Percentiles rank a stretch among this genome's conserved stretches.
These are phyloP conservation scores for Petrocephalus schoutedeni DNA, from an alignment of 2,797 vertebrate species.

Conservation along the genomic window DNA sequence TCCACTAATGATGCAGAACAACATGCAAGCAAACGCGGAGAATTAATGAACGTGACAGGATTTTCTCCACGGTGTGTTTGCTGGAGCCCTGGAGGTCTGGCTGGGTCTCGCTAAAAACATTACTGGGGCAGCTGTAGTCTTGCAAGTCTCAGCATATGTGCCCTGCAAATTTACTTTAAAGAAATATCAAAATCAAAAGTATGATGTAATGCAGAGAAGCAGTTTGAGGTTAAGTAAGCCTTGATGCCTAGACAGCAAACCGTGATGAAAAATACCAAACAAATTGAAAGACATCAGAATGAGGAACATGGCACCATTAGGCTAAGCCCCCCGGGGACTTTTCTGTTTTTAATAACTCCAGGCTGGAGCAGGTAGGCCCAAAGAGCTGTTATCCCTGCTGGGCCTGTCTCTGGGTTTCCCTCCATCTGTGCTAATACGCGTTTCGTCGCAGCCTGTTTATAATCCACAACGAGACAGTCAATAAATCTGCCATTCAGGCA, in stretches of 20 bases:
- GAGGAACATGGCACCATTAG: not conserved
- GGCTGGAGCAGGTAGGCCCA: not conserved
- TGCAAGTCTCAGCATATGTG: not conserved
- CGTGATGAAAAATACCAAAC: not conserved
- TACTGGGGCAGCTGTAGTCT: not conserved
- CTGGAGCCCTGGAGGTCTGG: not conserved
- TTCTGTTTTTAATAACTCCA: not conserved
- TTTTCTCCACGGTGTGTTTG: not conserved
- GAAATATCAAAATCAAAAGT: not conserved
- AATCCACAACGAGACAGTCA: constrained; percentile 18
- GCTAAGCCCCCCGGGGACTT: not conserved
- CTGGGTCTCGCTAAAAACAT: not conserved
- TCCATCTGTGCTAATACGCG: constrained; percentile 15
- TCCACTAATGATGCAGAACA: constrained; percentile 30
- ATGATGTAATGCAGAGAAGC: not conserved
- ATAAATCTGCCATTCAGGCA: constrained; percentile 26
- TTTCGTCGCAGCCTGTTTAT: constrained; percentile 21
- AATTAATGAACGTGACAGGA: constrained; percentile 23
- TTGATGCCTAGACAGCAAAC: not conserved
- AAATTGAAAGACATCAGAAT: not conserved
- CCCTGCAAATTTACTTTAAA: not conserved
- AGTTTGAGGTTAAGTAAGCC: not conserved
- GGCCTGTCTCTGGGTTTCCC: not conserved
- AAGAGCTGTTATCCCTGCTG: not conserved
- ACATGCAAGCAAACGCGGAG: constrained; percentile 25